Conservation (phyloP, 2,113 vertebrate genomes). For the Pseudorectes ferrugineus region DNA sequence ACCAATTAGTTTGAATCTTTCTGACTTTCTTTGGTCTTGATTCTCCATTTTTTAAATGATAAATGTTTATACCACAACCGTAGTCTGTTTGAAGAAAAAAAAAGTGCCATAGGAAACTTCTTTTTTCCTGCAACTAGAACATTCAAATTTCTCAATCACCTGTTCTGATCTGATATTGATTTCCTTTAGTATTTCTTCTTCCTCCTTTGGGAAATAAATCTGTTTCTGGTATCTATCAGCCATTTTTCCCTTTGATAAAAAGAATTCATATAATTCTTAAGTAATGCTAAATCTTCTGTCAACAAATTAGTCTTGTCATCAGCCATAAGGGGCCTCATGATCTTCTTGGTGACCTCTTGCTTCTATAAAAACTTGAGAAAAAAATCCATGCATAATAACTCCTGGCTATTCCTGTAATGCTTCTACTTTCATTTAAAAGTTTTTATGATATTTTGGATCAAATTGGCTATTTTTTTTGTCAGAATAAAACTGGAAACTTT, state of each 20-base stretch:
- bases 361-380: constrained; percentile 44
- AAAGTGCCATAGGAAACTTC: not conserved
- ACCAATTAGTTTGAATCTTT: not conserved
- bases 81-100: not conserved
- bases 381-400: not conserved
- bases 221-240: constrained; percentile 67
- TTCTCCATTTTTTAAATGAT: not conserved
- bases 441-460: not conserved
- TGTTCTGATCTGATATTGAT: constrained; percentile 65
- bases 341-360: constrained; percentile 60
- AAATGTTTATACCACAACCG: not conserved
- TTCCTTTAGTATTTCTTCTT: constrained; percentile 59
- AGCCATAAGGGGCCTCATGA: constrained; percentile 64
- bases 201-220: constrained; percentile 66
- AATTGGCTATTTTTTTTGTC: not conserved
- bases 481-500: not conserved
- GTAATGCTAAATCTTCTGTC: constrained; percentile 68
- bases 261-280: constrained; percentile 68
- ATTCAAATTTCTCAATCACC: constrained; percentile 60
- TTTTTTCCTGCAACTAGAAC: not conserved
- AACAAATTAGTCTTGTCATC: constrained; percentile 70
- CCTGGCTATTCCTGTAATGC: not conserved
- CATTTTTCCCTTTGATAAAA: constrained; percentile 62
- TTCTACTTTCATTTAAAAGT: not conserved
- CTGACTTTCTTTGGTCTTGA: not conserved